Conservation (phyloP, 2,888 invertebrate genomes). For the Heliconius cydno region DNA sequence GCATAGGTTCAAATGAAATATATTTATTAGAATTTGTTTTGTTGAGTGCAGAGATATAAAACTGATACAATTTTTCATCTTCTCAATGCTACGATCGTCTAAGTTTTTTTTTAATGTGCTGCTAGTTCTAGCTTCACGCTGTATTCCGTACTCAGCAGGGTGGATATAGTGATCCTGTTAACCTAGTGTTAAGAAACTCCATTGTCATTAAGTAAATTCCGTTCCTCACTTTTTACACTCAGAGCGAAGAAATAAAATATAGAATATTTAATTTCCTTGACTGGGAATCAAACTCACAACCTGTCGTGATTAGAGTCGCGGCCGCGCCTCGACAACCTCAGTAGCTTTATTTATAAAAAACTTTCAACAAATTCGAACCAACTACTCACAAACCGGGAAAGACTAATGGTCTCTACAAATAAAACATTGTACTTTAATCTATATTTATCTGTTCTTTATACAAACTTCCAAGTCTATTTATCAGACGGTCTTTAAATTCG, state of each 20-base stretch:
- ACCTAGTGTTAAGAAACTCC: not conserved
- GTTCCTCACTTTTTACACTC: not conserved
- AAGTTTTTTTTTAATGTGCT: too few relatives aligned
- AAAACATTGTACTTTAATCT: constrained; percentile 14
- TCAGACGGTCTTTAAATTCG: constrained; percentile 41
- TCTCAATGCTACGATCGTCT: not conserved
- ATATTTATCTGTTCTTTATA: constrained; percentile 34
- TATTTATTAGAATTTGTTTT: not conserved
- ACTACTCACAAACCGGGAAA: not conserved
- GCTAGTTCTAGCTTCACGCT: not conserved
- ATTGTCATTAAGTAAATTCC: not conserved
- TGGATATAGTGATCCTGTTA: not conserved
- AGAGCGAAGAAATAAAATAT: not conserved
- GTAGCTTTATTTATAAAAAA: not conserved
- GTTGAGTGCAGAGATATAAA: not conserved
- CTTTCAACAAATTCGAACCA: not conserved
- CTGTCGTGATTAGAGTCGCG: not conserved
- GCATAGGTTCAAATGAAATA: not conserved
- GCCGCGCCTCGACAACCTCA: too few relatives aligned
- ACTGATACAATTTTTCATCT: not conserved
- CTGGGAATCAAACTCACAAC: not conserved
- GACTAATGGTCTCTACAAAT: constrained; percentile 10
- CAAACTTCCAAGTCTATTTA: constrained; percentile 38
- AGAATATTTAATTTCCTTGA: not conserved
- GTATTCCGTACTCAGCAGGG: not conserved